Evolutionary conservation across 2,797 vertebrate genomes (phyloP).

Genomic region (Lagocephalus sceleratus): DNA sequence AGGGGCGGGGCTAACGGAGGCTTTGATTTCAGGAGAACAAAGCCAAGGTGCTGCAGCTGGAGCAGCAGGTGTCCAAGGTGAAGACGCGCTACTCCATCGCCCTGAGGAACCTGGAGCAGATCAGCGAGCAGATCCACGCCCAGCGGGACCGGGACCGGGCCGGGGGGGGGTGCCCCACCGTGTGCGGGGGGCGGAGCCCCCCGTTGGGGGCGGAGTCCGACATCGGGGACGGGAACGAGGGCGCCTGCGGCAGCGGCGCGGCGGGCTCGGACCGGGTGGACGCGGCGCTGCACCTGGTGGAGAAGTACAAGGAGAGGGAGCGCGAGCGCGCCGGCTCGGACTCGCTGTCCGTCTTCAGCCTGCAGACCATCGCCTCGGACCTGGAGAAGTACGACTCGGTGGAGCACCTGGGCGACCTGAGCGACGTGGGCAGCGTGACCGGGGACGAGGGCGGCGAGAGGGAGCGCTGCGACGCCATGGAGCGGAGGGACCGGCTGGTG

Average conservation of each 20-base stretch:
- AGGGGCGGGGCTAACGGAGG: too few relatives aligned
- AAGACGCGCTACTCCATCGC: slow-evolving; percentile 89
- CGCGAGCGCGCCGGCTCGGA: slow-evolving; percentile 76
- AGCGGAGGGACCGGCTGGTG: slow-evolving; percentile 35
- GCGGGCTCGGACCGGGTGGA: slow-evolving; percentile 43
- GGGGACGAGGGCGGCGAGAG: slow-evolving; percentile 61
- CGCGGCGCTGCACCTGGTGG: slow-evolving; percentile 68
- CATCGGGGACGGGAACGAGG: slow-evolving; percentile 35
- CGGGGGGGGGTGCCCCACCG: slow-evolving; percentile 33
- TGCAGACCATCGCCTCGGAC: slow-evolving; percentile 91
- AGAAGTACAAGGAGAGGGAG: slow-evolving; percentile 67
- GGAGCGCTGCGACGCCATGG: slow-evolving; percentile 39
- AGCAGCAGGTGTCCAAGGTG: slow-evolving; percentile 82
- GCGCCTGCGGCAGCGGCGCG: slow-evolving; percentile 47
- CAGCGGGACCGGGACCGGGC: slow-evolving; percentile 68
- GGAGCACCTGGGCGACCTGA: slow-evolving; percentile 84
- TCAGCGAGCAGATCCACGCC: slow-evolving; percentile 93
- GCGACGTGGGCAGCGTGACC: slow-evolving; percentile 75
- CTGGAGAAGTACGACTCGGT: slow-evolving; percentile 91
- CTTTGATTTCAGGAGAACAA: slow-evolving; percentile 84
- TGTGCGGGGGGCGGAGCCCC: slow-evolving; percentile 75
- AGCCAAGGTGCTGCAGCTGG: slow-evolving; percentile 83
- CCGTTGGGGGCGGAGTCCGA: slow-evolving; percentile 83
- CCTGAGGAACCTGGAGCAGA: slow-evolving; percentile 87
- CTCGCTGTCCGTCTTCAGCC: slow-evolving; percentile 85